Base-by-base conservation (phyloP, 2,113 vertebrate genomes). In the Noctilio leporinus region DNA sequence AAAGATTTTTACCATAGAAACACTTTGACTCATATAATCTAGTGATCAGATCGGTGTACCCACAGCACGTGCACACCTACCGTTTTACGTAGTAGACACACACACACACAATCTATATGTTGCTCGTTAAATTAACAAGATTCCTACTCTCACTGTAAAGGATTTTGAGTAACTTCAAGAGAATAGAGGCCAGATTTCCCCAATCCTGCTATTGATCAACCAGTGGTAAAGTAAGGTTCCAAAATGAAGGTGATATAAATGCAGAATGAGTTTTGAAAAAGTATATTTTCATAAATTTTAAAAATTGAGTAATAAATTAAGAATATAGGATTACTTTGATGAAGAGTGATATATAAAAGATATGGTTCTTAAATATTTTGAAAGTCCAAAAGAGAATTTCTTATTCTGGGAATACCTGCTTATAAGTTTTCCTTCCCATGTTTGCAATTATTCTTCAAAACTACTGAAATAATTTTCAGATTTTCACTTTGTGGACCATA, bases 401-500 rank as follows among this genome's bases (percentile, higher is more conserved):
- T 7, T 83, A n/a, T 77, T 73, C 73, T 91, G 38, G 91, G 51
- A 89, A 95, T 72, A 49, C 17, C 7, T 49, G 53, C 24, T 47
- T 92, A 15, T 33, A 78, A 45, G 53, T 91, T 93, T 76, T 93
- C 93, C 88, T 81, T 88, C 53, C 65, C 53, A 19, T 57, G 4
- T 51, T 90, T 95, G n/a, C 1, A 64, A 19, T 90, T 92, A 65
- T 76, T 65, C 62, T 89, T 92, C 86, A 86, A 75, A 88, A 51
- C n/a, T 80, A 67, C 69, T 55, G 7, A 76, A 85, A 59, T 69
- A 59, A 91, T 80, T 93, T 91, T 80, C 35, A 64, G 17, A 45
- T 78, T 89, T 70, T 84, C 7, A 55, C 70, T 80, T 91, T 64
- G 16, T 81, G 59, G 38, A 3, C 38, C n/a, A 83, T 43, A 49